Base-by-base conservation (phyloP, 2,888 invertebrate species). In the Pteria penguin region DNA sequence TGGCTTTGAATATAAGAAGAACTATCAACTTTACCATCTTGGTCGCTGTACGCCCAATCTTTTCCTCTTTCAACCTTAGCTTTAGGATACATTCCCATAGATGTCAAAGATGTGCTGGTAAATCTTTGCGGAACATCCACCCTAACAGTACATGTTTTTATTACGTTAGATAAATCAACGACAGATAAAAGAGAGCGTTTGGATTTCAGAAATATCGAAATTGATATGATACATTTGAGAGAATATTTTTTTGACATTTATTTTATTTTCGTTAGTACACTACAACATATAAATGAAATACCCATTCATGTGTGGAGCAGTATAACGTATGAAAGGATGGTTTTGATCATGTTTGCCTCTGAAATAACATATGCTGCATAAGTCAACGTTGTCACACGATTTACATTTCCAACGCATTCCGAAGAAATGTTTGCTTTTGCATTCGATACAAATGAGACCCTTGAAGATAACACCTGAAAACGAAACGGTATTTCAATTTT, bases 1-100 rank as follows among this genome's bases (percentile, higher is more conserved):
- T n/a, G n/a, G n/a, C n/a, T n/a, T n/a, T n/a, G n/a, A n/a, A n/a
- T n/a, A n/a, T n/a, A n/a, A n/a, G n/a, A n/a, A n/a, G n/a, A n/a
- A n/a, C n/a, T n/a, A n/a, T n/a, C n/a, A n/a, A n/a, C n/a, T n/a
- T 71, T 71, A 78, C 80, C 82, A 75, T 82, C 81, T 29, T 75
- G 66, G 57, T 76, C 71, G 2, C 74, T 73, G 26, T 80, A 81
- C n/a, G 72, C 70, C 83, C 81, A 82, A 31, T 83, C 80, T 5
- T 78, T 81, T 31, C 83, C 82, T 32, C 80, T 45, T 22, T 78
- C 80, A 14, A 83, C 82, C 60, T 80, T 75, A 0, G 81, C 73
- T 24, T 79, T 75, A 54, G 72, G 68, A 75, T 79, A 80, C 62
- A 83, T 75, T 58, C 83, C 83, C 5, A 66, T 8, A 14, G 66